Percentiles rank a stretch among this genome's conserved stretches.
phyloP scores from a whole-genome alignment of 2,888 invertebrate genomes.

The Dendrolimus pini region DNA sequence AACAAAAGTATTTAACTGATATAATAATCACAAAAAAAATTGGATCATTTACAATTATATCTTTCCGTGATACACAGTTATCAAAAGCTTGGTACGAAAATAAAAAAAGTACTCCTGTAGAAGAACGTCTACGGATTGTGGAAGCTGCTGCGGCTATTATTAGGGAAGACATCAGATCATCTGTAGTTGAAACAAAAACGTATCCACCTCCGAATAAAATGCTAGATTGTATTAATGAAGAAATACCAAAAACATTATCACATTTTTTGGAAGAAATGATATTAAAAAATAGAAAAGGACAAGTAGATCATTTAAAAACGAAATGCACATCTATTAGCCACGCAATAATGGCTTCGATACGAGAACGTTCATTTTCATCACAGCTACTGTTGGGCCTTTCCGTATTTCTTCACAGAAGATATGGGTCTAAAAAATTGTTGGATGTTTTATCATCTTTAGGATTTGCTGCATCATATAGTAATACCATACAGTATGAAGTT shows the following conservation, averaged over 20 bases:
- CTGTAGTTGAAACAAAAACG: constrained; percentile 29
- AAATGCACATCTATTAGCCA: constrained; percentile 36
- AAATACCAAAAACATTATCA: constrained; percentile 27
- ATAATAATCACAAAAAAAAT: constrained; percentile 25
- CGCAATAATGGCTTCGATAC: constrained; percentile 27
- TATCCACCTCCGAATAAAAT: constrained; percentile 37
- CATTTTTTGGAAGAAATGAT: constrained; percentile 32
- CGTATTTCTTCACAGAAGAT: no score
- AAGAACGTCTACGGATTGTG: constrained; percentile 30
- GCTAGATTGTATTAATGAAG: constrained; percentile 21
- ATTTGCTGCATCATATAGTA: no score
- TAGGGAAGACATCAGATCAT: constrained; percentile 37
- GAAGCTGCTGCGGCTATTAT: constrained; percentile 41
- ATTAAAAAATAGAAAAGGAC: constrained; percentile 13
- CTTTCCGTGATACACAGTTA: constrained; percentile 34
- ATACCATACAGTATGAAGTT: no score
- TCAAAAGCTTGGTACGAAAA: constrained; percentile 35
- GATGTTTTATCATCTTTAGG: no score
- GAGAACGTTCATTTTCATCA: constrained; percentile 7
- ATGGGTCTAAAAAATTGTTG: no score
- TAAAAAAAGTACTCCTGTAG: constrained; percentile 13
- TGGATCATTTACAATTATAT: constrained; percentile 32
- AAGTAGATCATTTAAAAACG: constrained; percentile 26
- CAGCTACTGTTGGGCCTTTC: no score
- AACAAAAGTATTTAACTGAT: constrained; percentile 28